Evolutionary conservation across 2,113 vertebrate species (phyloP), one percentile per base, ranked within the genome.

Genomic region (Brachypteracias leptosomus): DNA sequence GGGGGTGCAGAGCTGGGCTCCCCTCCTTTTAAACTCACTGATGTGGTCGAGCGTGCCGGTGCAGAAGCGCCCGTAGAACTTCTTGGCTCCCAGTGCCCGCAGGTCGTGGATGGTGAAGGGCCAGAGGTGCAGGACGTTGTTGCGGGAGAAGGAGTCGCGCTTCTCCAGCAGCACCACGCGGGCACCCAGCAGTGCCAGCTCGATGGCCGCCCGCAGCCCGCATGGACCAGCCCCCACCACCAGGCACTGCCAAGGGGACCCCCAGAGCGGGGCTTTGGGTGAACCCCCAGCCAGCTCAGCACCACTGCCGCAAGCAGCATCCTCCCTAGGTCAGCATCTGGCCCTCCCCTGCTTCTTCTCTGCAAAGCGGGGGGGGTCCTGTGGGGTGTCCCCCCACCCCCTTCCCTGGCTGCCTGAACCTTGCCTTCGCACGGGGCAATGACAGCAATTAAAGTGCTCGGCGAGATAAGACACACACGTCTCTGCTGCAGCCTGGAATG

Each of bases 111-210:
- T 99, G 94, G 99, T 99, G 97, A 97, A 99, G 49, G 99, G 99
- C 99, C 99, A 99, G 89, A 99, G 98, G 93, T 99, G 99, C 66
- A 99, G 98, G 16, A 99, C 99, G 3, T 99, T 99, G 98, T 99
- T 99, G 52, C 99, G 98, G n/a, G 98, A 98, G 95, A 99, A 99
- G 33, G 97, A 86, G 13, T 98, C 98, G 17, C 99, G 97, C 75
- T 99, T 99, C 93, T 99, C 99, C 90, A 99, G 54, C 91, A 99
- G 93, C 75, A 99, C 98, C 87, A 99, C 99, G 3, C 85, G 98
- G 62, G 99, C 99, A 0, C 99, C 99, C 59, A 99, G 98, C 88
- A 99, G 97, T 1, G 98, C 97, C 97, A 99, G 97, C 62, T 99
- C 99, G 35, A 99, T 98, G 54, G 99, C 99, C 0, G 92, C 95